These are phyloP conservation scores for Drosophila demipolita DNA, from an alignment of 2,888 invertebrate genomes.

Conservation along the genomic window DNA sequence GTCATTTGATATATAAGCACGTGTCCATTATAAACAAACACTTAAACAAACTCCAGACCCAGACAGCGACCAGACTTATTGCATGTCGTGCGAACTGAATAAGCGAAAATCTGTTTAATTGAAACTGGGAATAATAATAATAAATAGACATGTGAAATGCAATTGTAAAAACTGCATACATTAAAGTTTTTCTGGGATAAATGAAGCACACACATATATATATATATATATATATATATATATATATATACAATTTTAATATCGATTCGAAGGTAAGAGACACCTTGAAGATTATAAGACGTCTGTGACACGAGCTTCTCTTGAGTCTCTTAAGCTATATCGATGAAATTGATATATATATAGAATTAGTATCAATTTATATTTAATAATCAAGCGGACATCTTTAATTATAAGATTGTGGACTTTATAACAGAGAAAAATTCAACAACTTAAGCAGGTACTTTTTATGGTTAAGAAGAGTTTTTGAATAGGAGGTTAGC, in stretches of 20 bases:
- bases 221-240: background rate
- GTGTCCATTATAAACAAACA: slow-evolving; percentile 2
- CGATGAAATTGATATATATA: background rate
- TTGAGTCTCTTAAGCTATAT: background rate
- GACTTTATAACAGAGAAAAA: background rate
- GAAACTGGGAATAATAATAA: background rate
- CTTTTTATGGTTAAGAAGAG: too few relatives aligned
- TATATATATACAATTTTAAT: background rate
- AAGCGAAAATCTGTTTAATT: background rate
- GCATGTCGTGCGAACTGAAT: background rate
- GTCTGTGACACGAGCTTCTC: background rate
- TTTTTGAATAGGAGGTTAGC: background rate
- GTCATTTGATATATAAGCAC: slow-evolving; percentile 4
- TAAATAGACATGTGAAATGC: background rate
- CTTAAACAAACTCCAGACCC: slow-evolving; percentile 2
- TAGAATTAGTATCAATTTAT: background rate
- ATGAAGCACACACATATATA: background rate
- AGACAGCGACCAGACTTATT: background rate
- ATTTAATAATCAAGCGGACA: background rate
- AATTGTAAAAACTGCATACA: background rate
- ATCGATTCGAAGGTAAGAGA: background rate
- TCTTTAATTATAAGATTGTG: background rate
- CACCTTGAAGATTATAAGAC: background rate
- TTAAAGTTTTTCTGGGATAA: background rate
- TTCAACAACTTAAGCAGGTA: too few relatives aligned